Conservation (phyloP, 92 coral and sea anemone genomes). For the Blastomussa wellsi region DNA sequence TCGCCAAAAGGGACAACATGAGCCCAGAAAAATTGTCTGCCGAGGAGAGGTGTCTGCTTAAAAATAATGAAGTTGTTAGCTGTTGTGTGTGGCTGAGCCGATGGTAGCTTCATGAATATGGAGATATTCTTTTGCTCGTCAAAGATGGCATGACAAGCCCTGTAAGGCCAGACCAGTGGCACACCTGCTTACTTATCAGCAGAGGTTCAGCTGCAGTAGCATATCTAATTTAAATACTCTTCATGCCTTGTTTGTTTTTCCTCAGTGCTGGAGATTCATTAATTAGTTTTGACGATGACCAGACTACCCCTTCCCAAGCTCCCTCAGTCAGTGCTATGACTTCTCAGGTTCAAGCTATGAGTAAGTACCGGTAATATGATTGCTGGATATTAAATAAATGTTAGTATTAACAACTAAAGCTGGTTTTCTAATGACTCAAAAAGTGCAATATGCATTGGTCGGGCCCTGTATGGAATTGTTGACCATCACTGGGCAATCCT, state of each 20-base stretch:
- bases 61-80: neutral
- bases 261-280: conserved; percentile 55
- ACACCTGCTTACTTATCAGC: no score
- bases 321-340: conserved; percentile 36
- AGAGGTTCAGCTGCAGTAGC: neutral
- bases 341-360: conserved; percentile 58
- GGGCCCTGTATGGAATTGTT: no score
- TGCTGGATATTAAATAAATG: neutral
- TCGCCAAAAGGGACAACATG: no score
- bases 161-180: no score
- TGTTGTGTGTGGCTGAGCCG: neutral
- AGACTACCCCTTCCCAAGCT: conserved; percentile 40
- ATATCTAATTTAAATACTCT: neutral
- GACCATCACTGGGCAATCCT: no score
- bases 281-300: conserved; percentile 77
- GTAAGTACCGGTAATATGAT: conserved; percentile 11
- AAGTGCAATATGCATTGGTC: no score
- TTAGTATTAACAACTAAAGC: no score
- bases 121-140: no score
- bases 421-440: no score
- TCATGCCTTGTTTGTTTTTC: neutral
- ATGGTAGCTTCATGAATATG: no score
- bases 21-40: no score
- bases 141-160: no score
- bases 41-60: neutral